Percentiles rank a stretch among this genome's conserved stretches.
phyloP scores from a whole-genome alignment of 2,888 invertebrate genomes.

The Bhutanitis thaidina region DNA sequence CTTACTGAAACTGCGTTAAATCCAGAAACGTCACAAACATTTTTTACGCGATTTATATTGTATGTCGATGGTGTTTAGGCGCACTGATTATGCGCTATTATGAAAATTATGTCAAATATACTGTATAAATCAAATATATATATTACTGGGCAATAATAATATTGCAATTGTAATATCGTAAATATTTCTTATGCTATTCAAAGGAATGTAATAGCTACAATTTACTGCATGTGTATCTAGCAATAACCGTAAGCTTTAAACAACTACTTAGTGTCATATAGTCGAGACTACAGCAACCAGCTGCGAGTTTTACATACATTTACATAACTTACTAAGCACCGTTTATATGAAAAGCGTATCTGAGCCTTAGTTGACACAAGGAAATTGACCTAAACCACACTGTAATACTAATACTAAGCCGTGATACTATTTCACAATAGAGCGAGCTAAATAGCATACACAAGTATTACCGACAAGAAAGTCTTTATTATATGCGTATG shows the following conservation, averaged over 20 bases:
- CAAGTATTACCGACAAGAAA: too few relatives aligned
- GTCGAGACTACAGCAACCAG: conserved; percentile 5
- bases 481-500: too few relatives aligned
- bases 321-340: conserved; percentile 19
- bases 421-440: background rate
- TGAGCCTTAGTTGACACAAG: conserved; percentile 12
- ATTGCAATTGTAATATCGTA: background rate
- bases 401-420: conserved; percentile 8
- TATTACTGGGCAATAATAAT: too few relatives aligned
- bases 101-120: too few relatives aligned
- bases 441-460: too few relatives aligned
- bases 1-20: too few relatives aligned
- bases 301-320: conserved; percentile 17
- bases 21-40: too few relatives aligned
- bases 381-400: conserved; percentile 7
- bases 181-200: conserved; percentile 12
- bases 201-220: background rate
- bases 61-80: too few relatives aligned
- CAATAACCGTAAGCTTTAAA: conserved; percentile 8
- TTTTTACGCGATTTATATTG: too few relatives aligned
- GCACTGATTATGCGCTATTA: too few relatives aligned
- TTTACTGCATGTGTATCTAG: conserved; percentile 7
- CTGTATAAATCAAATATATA: too few relatives aligned
- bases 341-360: conserved; percentile 9
- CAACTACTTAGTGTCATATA: conserved; percentile 15